Conservation (phyloP, 2,888 invertebrate species). For the Leucania comma region DNA sequence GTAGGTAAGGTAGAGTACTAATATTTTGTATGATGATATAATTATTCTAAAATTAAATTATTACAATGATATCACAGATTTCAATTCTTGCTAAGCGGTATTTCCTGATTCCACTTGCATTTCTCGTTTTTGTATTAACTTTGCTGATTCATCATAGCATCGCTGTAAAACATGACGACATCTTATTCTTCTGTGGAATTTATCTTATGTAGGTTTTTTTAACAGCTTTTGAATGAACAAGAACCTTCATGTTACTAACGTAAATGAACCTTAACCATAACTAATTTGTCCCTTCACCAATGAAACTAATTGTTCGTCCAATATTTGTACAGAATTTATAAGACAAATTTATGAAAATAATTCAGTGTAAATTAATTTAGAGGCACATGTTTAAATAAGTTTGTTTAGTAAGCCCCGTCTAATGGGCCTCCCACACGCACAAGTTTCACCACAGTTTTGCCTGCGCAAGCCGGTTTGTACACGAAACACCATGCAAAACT, state of each 20-base stretch:
- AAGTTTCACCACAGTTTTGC: no score
- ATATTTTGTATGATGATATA: no score
- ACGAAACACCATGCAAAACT: no score
- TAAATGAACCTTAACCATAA: conserved; percentile 46
- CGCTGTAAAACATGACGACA: conserved; percentile 15
- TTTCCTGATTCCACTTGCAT: not conserved
- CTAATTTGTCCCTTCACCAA: conserved; percentile 51
- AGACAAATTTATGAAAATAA: conserved; percentile 23
- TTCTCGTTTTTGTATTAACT: conserved; percentile 14
- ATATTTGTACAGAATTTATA: conserved; percentile 29
- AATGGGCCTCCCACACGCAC: no score
- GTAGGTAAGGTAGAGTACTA: no score
- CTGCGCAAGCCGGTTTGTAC: no score
- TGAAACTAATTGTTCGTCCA: conserved; percentile 51
- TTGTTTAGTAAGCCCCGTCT: not conserved
- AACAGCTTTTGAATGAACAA: not conserved
- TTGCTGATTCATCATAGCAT: conserved; percentile 21
- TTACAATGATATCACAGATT: not conserved
- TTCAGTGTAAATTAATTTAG: conserved; percentile 18
- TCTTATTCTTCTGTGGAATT: conserved; percentile 5
- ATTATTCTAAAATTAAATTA: not conserved
- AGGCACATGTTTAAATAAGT: not conserved
- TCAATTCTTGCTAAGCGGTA: not conserved
- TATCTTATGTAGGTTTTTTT: not conserved
- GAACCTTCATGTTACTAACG: not conserved